Evolutionary conservation across 2,888 invertebrate species (phyloP).

Genomic region (Clepsis dumicolana): DNA sequence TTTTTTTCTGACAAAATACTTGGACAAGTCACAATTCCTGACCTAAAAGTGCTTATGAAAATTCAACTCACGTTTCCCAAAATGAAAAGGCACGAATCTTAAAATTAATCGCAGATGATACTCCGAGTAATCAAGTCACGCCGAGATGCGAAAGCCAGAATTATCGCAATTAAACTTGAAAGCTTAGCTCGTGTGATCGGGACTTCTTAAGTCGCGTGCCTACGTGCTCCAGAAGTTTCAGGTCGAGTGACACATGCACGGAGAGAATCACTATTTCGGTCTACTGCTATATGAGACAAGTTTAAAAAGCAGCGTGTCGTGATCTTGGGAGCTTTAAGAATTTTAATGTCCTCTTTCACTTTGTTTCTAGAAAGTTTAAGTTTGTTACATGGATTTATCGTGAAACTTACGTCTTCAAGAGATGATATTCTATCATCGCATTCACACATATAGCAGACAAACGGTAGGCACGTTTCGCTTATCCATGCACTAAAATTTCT

Average conservation of each 20-base stretch:
- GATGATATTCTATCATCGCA: too few relatives aligned
- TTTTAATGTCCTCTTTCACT: conserved; percentile 15
- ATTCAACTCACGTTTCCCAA: neutral
- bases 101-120: conserved; percentile 3
- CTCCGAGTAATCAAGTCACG: neutral
- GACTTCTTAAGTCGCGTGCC: conserved; percentile 1
- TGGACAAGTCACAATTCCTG: neutral
- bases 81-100: neutral
- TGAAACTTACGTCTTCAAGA: neutral
- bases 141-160: neutral
- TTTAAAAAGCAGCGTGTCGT: conserved; percentile 20
- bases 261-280: conserved; percentile 2
- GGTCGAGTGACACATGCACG: neutral
- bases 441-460: too few relatives aligned
- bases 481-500: too few relatives aligned
- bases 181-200: neutral
- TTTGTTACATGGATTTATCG: neutral
- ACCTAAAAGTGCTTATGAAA: neutral
- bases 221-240: neutral
- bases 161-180: conserved; percentile 3
- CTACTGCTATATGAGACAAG: conserved; percentile 23
- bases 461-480: too few relatives aligned
- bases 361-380: neutral
- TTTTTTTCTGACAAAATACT: neutral
- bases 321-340: conserved; percentile 5